Evolutionary conservation across 2,797 vertebrate genomes (phyloP), one percentile per base, ranked within the genome.

Genomic region (Australoheros facetus): DNA sequence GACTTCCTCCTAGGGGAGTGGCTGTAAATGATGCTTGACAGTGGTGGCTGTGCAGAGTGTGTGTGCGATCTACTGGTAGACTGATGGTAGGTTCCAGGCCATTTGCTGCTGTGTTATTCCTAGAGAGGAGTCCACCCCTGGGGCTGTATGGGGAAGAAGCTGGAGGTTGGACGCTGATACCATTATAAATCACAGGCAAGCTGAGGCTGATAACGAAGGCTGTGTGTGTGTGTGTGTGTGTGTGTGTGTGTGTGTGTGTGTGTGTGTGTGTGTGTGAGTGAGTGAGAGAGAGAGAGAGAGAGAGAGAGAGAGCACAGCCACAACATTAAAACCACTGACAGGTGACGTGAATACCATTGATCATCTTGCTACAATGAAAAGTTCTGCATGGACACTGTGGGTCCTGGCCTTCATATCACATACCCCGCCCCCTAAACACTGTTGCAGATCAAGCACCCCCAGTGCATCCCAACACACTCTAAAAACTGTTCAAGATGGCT

Each of bases 21-120:
- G 51, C 77, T 76, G 75, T 77, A 87, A 94, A 89, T 88, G 87
- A 87, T 85, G 88, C 86, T 73, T 88, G 87, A 87, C 84, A 78
- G 71, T 53, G 30, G 82, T 7, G 66, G 59, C 77, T 21, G 76
- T 54, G 81, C 2, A 1, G 64, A 34, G 85, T 73, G 73, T 85
- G 88, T 84, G 88, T 88, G 83, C 81, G 87, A 89, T 88, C 88
- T 88, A 66, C 64, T n/a, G 62, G 66, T 74, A 90, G 86, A 91
- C 76, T 71, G 87, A 87, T 75, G 87, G 86, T 76, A 75, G 83
- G 88, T 93, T 91, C 85, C 69, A 77, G 86, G 23, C 83, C 88
- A 92, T 92, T 93, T 91, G 77, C 80, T 77, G 77, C 82, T 45
- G 75, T 90, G 85, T 88, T 91, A 74, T 85, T 87, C 75, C 75